Percentiles rank a stretch among this genome's conserved stretches.
phyloP scores from a whole-genome alignment of 2,888 invertebrate genomes.

The Parthenolecanium corni region DNA sequence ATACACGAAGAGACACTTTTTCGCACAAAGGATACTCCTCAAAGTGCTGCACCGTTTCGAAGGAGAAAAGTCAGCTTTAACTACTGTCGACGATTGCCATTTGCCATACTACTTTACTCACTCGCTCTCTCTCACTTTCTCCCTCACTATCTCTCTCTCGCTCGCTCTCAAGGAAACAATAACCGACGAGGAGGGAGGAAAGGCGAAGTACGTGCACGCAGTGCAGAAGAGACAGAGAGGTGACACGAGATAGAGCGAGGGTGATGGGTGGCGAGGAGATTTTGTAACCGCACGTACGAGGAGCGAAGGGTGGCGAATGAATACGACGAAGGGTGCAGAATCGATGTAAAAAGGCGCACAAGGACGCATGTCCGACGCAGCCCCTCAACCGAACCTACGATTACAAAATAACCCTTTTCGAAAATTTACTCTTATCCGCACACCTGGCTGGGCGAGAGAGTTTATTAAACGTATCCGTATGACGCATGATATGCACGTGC shows the following conservation, averaged over 20 bases:
- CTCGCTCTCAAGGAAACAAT: no score
- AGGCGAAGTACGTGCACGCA: no score
- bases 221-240: no score
- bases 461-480: constrained; percentile 7
- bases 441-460: constrained; percentile 13
- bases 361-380: constrained; percentile 25
- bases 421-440: constrained; percentile 21
- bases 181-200: not conserved
- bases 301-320: constrained; percentile 8
- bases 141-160: no score
- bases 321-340: constrained; percentile 21
- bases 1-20: no score
- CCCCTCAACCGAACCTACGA: constrained; percentile 3
- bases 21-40: no score
- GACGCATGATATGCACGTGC: constrained; percentile 2
- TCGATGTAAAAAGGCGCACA: constrained; percentile 20
- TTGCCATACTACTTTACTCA: no score
- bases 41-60: no score
- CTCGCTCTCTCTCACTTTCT: no score
- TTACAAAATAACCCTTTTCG: constrained; percentile 22
- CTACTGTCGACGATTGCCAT: no score
- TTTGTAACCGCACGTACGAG: constrained; percentile 23
- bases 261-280: constrained; percentile 18
- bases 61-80: no score
- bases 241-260: no score